phyloP scores from a whole-genome alignment of 37 sponge, comb jelly and placozoan species.

The Aplysina aerophoba region DNA sequence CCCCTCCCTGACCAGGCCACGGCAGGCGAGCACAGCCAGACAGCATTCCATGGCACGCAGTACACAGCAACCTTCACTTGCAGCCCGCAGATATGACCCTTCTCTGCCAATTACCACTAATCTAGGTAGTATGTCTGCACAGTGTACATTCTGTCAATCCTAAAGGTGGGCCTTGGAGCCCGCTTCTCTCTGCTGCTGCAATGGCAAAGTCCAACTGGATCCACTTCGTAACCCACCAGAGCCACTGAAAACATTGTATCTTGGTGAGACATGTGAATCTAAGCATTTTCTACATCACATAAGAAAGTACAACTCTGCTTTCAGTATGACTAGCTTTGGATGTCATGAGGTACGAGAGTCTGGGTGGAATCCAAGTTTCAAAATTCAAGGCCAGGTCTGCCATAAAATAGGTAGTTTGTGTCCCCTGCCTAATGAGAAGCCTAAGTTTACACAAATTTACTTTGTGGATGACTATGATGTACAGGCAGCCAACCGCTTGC shows the following conservation, averaged over 20 bases:
- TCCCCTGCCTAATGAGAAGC: constrained; percentile 37
- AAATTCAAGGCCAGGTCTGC: constrained; percentile 57
- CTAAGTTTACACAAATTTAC: constrained; percentile 13
- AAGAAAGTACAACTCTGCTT: constrained; percentile 31
- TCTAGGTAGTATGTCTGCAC: not conserved
- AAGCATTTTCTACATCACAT: constrained; percentile 23
- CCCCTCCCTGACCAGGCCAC: too few species aligned
- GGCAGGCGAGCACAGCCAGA: too few species aligned
- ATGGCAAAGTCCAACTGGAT: constrained; percentile 4
- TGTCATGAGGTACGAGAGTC: not conserved
- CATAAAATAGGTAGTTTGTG: constrained; percentile 38
- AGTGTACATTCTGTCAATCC: constrained; percentile 9
- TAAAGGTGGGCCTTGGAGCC: not conserved
- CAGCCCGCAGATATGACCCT: too few species aligned
- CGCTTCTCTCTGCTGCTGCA: constrained; percentile 4
- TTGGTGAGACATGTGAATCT: not conserved
- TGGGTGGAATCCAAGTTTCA: constrained; percentile 46
- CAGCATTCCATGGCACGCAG: too few species aligned
- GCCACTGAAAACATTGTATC: not conserved
- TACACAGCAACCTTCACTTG: too few species aligned
- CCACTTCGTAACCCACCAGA: not conserved
- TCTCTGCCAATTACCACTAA: not conserved
- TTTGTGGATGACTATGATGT: not conserved
- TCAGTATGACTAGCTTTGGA: constrained; percentile 28
- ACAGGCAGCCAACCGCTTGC: not conserved